Evolutionary conservation across 2,797 vertebrate species (phyloP), one percentile per base, ranked within the genome.

Genomic region (Xenopus petersii): DNA sequence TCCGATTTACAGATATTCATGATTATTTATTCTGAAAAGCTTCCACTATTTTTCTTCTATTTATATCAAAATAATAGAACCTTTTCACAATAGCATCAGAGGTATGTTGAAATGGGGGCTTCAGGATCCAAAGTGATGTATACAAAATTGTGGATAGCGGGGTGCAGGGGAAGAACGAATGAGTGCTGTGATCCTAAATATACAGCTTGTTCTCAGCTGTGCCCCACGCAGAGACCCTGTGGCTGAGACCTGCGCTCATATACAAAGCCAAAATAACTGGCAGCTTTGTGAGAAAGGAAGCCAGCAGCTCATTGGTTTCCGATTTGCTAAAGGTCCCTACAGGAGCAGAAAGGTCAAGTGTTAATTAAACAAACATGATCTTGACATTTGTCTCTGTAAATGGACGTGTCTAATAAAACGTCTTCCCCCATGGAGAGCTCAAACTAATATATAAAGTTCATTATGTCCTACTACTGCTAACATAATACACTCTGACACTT

Each of bases 331-430:
- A 70, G 71, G 77, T 79, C 71, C 56, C 71, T 61, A 51, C 77
- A 74, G 77, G 77, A 74, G 77, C 71, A 70, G 46, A 74, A 47
- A 79, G 77, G 77, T 79, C 77, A 79, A 79, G 71, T 79, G 77
- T 74, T 79, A 79, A 79, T 79, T 54, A 79, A 79, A 74, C 77
- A 74, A 79, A 74, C 77, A 79, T 79, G 77, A 79, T 74, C 74
- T 42, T 74, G 77, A 79, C 77, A 79, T 79, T 79, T 79, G 77
- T 74, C 54, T 79, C 67, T 70, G 62, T 66, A 74, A 70, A 74
- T 70, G 67, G 71, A 79, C 69, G 47, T 79, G 67, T 79, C 67
- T 70, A 79, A 79, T 79, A 79, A 79, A 79, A 70, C 51, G 24
- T 24, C 67, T 74, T 70, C 71, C 77, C 21, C 77, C 62, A 62